Evolutionary conservation across 30 jellyfish, hydroid and myxozoan genomes (phyloP).

Genomic region (Clytia hemisphaerica): DNA sequence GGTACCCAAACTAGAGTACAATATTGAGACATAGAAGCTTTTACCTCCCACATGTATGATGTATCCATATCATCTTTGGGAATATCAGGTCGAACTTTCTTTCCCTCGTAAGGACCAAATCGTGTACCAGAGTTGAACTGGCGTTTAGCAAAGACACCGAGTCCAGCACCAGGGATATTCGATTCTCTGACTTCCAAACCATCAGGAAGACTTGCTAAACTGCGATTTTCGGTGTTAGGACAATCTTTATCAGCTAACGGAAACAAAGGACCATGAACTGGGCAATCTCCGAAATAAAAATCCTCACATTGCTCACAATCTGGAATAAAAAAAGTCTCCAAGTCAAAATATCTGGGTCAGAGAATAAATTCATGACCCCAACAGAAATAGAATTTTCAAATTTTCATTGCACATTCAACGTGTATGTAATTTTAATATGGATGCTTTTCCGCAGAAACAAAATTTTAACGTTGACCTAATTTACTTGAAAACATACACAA

Average conservation of each 20-base stretch:
- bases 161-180: constrained; percentile 78
- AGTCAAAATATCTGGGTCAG: too few species aligned
- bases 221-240: constrained; percentile 12
- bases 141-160: constrained; percentile 66
- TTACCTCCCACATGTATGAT: constrained; percentile 92
- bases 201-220: constrained; percentile 69
- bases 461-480: too few species aligned
- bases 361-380: too few species aligned
- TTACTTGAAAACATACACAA: constrained; percentile 39
- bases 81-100: constrained; percentile 36
- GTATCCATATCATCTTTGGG: constrained; percentile 59
- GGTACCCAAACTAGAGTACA: too few species aligned
- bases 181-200: constrained; percentile 50
- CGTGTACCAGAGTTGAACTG: constrained; percentile 41
- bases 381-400: too few species aligned
- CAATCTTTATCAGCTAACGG: constrained; percentile 68
- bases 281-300: constrained; percentile 79
- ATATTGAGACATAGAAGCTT: too few species aligned
- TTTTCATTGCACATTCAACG: too few species aligned
- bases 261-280: constrained; percentile 71
- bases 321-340: too few species aligned
- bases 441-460: too few species aligned
- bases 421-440: too few species aligned
- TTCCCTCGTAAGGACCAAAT: constrained; percentile 89
- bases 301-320: constrained; percentile 84